Conservation (phyloP, 2,888 invertebrate species). For the Metellina segmentata region DNA sequence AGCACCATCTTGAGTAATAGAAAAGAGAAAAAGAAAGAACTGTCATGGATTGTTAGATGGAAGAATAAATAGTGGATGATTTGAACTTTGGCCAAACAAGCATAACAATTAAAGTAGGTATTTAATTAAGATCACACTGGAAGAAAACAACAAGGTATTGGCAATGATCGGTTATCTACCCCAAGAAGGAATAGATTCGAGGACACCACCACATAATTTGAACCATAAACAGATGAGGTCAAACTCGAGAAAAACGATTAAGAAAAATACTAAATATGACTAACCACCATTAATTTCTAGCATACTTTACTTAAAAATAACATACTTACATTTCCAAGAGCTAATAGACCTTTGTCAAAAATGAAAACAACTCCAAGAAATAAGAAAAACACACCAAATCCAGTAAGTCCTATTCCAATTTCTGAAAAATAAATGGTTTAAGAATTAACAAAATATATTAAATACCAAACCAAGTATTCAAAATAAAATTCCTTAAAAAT, state of each 20-base stretch:
- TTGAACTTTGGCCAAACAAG: background rate
- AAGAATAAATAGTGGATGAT: background rate
- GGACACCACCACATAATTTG: too few species aligned
- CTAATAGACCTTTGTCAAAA: conserved; percentile 97
- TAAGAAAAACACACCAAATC: conserved; percentile 96
- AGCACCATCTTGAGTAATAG: too few species aligned
- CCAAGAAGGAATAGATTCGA: too few species aligned
- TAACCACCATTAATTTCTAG: too few species aligned
- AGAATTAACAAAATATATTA: background rate
- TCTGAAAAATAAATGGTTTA: conserved; percentile 50
- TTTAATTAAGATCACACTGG: too few species aligned
- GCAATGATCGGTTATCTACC: too few species aligned
- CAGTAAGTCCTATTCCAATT: conserved; percentile 97
- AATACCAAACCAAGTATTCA: too few species aligned
- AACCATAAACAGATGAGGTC: too few species aligned
- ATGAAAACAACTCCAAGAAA: conserved; percentile 95
- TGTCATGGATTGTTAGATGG: too few species aligned
- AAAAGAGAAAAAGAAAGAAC: too few species aligned
- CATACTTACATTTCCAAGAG: conserved; percentile 98
- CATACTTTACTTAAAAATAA: background rate
- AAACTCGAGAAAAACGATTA: too few species aligned
- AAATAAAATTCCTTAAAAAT: background rate
- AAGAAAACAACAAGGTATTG: too few species aligned
- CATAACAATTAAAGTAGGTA: background rate
- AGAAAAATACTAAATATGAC: background rate